Percentiles rank a stretch among this genome's conserved stretches.
These are phyloP conservation scores for Phalacrocorax aristotelis DNA, from an alignment of 2,113 vertebrate species.

Conservation along the genomic window DNA sequence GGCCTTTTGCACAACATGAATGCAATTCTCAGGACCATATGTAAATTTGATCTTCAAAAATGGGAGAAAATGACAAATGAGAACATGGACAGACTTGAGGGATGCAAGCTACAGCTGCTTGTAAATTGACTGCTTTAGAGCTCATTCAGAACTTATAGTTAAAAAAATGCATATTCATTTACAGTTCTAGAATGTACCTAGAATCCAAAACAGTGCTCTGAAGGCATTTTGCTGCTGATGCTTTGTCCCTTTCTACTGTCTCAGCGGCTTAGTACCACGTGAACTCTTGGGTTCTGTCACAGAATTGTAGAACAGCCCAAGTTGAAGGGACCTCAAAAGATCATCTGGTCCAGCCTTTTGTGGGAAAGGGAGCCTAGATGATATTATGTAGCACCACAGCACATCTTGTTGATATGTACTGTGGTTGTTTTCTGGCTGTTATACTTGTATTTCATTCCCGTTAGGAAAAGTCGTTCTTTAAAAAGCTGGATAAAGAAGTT, in stretches of 20 bases:
- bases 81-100: background rate
- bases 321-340: background rate
- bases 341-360: background rate
- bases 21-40: background rate
- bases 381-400: too few relatives aligned
- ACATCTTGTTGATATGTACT: background rate
- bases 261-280: background rate
- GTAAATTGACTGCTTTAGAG: background rate
- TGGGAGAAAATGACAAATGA: background rate
- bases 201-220: background rate
- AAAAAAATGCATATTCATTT: background rate
- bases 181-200: background rate
- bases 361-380: background rate
- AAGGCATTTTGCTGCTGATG: background rate
- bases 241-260: background rate
- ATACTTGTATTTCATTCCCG: background rate
- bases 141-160: background rate
- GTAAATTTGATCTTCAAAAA: background rate
- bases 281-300: background rate
- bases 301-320: background rate
- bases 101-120: background rate
- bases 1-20: background rate
- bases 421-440: background rate
- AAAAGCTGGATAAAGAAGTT: background rate
- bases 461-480: background rate